Evolutionary conservation across 1,140 invertebrate species (phyloP), one percentile per base, ranked within the genome.

Genomic region (Camponotus floridanus): DNA sequence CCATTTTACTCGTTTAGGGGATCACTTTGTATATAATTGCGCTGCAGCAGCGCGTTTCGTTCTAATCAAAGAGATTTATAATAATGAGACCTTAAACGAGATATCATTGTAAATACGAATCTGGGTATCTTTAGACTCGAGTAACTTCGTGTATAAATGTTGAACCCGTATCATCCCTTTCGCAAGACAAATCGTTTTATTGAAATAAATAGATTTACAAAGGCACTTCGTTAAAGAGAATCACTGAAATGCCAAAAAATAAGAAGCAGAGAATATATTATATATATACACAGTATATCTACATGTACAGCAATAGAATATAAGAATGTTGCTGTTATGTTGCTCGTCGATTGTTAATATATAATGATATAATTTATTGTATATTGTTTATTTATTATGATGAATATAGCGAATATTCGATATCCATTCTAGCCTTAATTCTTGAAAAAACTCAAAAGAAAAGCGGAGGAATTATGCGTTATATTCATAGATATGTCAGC

Each of bases 21-120:
- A 83, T 83, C 79, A 83, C 68, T 83, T 83, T 83, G 79, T 83
- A 83, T 31, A 81, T 81, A 81, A 73, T 83, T 71, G 55, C 68
- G 51, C 51, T 81, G 51, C 51, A 42, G n/a, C n/a, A 39, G 39
- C 67, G 68, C n/a, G 55, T 61, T 83, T 83, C 55, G 68, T 83
- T 83, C 61, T 83, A 83, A 83, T 83, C 79, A 83, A 83, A 83
- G 79, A 13, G 79, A 83, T 61, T 73, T 74, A 61, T 61, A 73
- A 73, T 71, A 71, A 81, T n/a, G 65, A 57, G 13, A 70, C 45
- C 39, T 83, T 83, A 39, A 71, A 36, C 13, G 39, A 74, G 13
- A 8, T 61, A 73, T 73, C 39, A 83, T 74, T 83, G 68, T 74
- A 74, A 83, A 83, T 83, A 74, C 79, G 31, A 74, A 74, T 74